Evolutionary conservation across 2,888 invertebrate species (phyloP).

Genomic region (Agrotis segetum): DNA sequence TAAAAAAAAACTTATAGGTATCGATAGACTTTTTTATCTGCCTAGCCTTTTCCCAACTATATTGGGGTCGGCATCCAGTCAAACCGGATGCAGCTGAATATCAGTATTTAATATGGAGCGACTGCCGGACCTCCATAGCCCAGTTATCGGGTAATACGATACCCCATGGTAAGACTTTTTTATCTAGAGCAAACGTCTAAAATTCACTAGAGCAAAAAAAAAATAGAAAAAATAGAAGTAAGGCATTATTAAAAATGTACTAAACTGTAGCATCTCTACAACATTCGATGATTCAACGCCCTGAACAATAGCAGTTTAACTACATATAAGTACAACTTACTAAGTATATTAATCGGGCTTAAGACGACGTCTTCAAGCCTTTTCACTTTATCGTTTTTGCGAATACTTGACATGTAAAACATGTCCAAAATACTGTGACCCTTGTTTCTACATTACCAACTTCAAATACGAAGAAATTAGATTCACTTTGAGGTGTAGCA

Average conservation of each 20-base stretch:
- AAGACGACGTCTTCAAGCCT: conserved; percentile 34
- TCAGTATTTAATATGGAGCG: too few species aligned
- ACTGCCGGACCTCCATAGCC: too few species aligned
- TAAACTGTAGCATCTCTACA: not conserved
- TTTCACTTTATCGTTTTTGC: conserved; percentile 52
- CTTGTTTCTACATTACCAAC: not conserved
- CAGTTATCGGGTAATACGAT: too few species aligned
- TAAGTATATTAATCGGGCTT: conserved; percentile 61
- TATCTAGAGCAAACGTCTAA: too few species aligned
- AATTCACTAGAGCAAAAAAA: not conserved
- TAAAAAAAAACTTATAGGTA: not conserved
- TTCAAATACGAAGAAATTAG: not conserved
- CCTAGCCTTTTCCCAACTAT: too few species aligned
- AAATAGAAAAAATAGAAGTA: not conserved
- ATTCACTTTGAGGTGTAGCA: not conserved
- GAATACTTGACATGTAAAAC: conserved; percentile 39
- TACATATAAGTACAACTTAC: conserved; percentile 25
- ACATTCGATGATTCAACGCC: conserved; percentile 58
- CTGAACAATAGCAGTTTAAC: conserved; percentile 57
- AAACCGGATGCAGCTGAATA: too few species aligned
- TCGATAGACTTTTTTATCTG: not conserved
- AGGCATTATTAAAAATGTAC: not conserved
- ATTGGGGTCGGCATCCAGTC: too few species aligned
- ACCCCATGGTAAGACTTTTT: too few species aligned
- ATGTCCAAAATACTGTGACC: conserved; percentile 31